Conservation (phyloP, 2,888 invertebrate genomes). For the Lasioglossum zephyrum region DNA sequence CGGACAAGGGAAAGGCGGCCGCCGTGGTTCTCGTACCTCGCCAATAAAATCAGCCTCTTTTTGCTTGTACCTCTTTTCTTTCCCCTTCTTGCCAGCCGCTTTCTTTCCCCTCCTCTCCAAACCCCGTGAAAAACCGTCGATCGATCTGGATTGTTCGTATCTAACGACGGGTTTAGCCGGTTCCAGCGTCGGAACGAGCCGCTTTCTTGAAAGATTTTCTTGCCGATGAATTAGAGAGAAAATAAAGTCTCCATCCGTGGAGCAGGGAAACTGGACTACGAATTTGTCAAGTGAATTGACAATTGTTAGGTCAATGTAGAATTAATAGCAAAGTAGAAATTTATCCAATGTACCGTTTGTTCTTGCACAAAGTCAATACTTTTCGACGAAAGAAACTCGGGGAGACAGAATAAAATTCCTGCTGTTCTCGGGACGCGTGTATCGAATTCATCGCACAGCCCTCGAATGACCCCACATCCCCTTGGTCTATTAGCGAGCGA, state of each 20-base stretch:
- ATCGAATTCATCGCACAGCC: slow-evolving; percentile 3
- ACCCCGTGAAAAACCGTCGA: slow-evolving; percentile 42
- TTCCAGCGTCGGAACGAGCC: slow-evolving; percentile 2
- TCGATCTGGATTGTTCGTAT: slow-evolving; percentile 56
- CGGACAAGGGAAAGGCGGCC: slow-evolving; percentile 87
- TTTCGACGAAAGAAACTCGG: background rate
- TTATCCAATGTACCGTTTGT: too few relatives aligned
- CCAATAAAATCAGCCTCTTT: slow-evolving; percentile 76
- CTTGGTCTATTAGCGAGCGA: background rate
- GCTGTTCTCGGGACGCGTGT: background rate
- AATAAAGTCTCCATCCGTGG: background rate
- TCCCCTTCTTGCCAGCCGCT: background rate
- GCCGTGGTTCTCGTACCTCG: slow-evolving; percentile 70
- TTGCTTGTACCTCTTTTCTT: slow-evolving; percentile 40
- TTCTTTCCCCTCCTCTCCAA: slow-evolving; percentile 16
- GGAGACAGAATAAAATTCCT: background rate
- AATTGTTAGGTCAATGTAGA: background rate
- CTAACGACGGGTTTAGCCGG: slow-evolving; percentile 28
- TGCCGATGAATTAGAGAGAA: background rate
- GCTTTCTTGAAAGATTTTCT: background rate
- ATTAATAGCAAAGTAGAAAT: too few relatives aligned
- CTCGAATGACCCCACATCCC: background rate
- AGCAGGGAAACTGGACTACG: background rate
- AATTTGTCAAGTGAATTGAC: background rate
- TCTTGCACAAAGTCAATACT: too few relatives aligned